Evolutionary conservation across 1,140 invertebrate species (phyloP).

Genomic region (Hypsibius dujardini): DNA sequence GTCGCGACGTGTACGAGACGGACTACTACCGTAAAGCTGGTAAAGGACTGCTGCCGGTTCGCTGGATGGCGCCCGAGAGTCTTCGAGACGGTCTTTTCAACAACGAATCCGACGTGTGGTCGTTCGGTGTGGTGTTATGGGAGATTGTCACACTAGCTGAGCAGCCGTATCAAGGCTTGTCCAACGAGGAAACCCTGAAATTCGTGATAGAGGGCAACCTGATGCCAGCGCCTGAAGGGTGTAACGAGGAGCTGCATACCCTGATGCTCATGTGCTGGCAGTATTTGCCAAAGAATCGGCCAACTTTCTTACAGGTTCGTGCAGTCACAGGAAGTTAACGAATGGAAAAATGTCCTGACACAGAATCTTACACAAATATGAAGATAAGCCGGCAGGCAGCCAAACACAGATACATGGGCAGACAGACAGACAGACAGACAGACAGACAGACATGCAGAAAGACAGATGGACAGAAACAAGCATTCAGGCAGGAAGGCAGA

Average conservation of each 20-base stretch:
- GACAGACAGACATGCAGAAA: too few species aligned
- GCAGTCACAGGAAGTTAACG: too few species aligned
- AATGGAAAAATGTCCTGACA: too few species aligned
- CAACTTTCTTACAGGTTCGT: constrained; percentile 49
- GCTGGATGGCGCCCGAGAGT: constrained; percentile 89
- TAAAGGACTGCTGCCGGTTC: constrained; percentile 63
- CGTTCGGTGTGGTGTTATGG: constrained; percentile 87
- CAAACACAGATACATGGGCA: too few species aligned
- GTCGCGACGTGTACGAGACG: constrained; percentile 81
- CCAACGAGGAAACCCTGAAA: constrained; percentile 46
- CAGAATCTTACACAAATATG: too few species aligned
- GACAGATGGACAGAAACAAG: too few species aligned
- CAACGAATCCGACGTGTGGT: constrained; percentile 81
- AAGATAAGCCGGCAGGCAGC: too few species aligned
- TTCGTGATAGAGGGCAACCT: constrained; percentile 75
- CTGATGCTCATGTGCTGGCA: constrained; percentile 79
- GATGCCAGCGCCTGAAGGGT: constrained; percentile 81
- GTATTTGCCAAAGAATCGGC: constrained; percentile 51
- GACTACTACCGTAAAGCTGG: constrained; percentile 83
- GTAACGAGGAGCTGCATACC: constrained; percentile 66
- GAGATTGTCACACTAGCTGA: constrained; percentile 91
- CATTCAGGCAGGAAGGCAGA: too few species aligned
- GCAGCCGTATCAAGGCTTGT: constrained; percentile 73
- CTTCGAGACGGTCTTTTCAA: constrained; percentile 84
- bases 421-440: too few species aligned